Evolutionary conservation across 2,113 vertebrate genomes (phyloP).

Genomic region (Artemisiospiza belli): DNA sequence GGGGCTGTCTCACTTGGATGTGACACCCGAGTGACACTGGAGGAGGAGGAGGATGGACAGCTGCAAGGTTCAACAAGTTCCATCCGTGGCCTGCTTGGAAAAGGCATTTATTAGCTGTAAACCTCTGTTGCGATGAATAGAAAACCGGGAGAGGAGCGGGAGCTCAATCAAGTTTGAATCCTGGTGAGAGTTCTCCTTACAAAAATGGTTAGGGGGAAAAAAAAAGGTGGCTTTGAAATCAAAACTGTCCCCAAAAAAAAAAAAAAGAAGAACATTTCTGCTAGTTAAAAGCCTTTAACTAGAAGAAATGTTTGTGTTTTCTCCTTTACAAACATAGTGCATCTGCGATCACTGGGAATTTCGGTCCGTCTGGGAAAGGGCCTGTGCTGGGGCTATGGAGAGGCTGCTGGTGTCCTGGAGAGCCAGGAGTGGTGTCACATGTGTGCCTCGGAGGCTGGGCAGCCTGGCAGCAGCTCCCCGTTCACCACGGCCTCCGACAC

Average conservation of each 20-base stretch:
- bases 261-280: neutral
- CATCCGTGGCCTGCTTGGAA: constrained; percentile 14
- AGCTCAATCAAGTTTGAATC: neutral
- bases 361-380: neutral
- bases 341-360: neutral
- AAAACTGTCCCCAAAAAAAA: neutral
- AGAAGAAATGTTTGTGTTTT: neutral
- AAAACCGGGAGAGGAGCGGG: neutral
- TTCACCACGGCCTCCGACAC: constrained; percentile 80
- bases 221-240: neutral
- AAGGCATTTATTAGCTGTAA: constrained; percentile 56
- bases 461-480: constrained; percentile 91
- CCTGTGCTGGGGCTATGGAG: neutral
- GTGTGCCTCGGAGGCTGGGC: constrained; percentile 85
- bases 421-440: constrained; percentile 69
- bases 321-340: constrained; percentile 45
- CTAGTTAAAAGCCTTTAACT: constrained; percentile 55
- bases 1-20: neutral
- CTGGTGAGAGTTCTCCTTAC: constrained; percentile 21
- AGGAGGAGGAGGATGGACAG: neutral
- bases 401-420: constrained; percentile 42
- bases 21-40: neutral
- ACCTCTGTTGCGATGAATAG: neutral
- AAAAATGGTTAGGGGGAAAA: neutral
- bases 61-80: constrained; percentile 6